Evolutionary conservation across 2,113 vertebrate species (phyloP).

Genomic region (Mesoclemmys tuberculata): DNA sequence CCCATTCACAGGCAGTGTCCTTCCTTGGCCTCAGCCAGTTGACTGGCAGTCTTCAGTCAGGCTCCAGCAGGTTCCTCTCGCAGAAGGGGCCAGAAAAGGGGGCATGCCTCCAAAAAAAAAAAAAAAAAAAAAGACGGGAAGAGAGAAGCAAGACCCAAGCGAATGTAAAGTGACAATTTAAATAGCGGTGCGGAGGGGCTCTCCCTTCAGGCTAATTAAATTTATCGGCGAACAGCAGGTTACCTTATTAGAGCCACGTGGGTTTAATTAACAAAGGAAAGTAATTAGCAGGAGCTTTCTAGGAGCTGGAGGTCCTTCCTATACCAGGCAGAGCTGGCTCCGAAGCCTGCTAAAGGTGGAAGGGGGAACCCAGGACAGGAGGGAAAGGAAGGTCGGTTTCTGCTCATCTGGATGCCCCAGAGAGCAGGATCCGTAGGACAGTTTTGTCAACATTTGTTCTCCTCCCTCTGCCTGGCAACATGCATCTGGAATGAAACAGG

Average conservation of each 20-base stretch:
- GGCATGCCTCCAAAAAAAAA: background rate
- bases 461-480: background rate
- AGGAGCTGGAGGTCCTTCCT: slow-evolving; percentile 56
- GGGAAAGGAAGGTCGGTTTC: background rate
- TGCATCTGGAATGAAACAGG: background rate
- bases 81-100: background rate
- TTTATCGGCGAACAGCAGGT: slow-evolving; percentile 85
- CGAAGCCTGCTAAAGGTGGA: background rate
- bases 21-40: background rate
- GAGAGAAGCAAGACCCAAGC: slow-evolving; percentile 46
- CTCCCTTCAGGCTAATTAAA: slow-evolving; percentile 84
- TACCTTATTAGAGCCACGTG: slow-evolving; percentile 83
- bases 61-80: background rate
- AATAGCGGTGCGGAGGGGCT: slow-evolving; percentile 79
- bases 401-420: background rate
- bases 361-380: background rate
- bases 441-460: background rate
- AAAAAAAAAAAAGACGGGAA: background rate
- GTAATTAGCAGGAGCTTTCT: slow-evolving; percentile 78
- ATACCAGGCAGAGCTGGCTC: slow-evolving; percentile 4
- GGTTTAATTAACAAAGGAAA: slow-evolving; percentile 80
- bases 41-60: background rate
- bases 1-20: rapidly evolving
- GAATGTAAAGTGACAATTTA: slow-evolving; percentile 82
- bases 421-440: background rate